Conservation (phyloP, 2,888 invertebrate species). For the Dinocampus coccinellae region DNA sequence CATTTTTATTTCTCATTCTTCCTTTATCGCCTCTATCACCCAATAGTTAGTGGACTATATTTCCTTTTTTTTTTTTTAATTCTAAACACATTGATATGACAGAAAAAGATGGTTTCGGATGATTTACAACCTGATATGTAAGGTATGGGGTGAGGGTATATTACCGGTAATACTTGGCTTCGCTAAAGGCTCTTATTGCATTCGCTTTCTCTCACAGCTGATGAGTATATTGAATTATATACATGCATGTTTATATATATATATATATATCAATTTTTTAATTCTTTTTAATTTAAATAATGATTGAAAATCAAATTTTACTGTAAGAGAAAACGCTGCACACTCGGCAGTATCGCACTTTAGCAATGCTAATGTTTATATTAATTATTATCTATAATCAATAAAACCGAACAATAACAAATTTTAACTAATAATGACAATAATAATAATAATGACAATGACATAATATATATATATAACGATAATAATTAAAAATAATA, state of each 20-base stretch:
- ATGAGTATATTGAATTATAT: conserved; percentile 4
- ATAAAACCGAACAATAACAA: conserved; percentile 16
- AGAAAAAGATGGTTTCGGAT: conserved; percentile 58
- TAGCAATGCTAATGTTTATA: conserved; percentile 56
- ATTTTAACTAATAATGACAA: conserved; percentile 10
- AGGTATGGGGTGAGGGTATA: conserved; percentile 57
- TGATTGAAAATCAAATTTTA: background rate
- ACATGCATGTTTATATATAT: no score
- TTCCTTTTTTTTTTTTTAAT: conserved; percentile 30
- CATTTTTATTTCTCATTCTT: background rate
- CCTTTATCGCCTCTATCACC: background rate
- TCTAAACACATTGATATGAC: conserved; percentile 67
- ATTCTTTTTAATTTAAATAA: background rate
- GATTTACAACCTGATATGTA: conserved; percentile 67
- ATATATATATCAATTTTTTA: background rate
- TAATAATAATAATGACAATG: background rate
- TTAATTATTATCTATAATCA: conserved; percentile 3
- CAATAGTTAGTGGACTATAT: conserved; percentile 8
- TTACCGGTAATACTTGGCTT: conserved; percentile 65
- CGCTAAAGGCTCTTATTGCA: conserved; percentile 61
- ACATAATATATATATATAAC: conserved; percentile 37
- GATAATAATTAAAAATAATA: conserved; percentile 36
- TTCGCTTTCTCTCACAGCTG: conserved; percentile 54
- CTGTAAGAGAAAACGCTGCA: conserved; percentile 59
- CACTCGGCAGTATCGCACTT: conserved; percentile 57